These are phyloP conservation scores for Mycalesis mineus DNA, from an alignment of 2,888 invertebrate species.

Conservation along the genomic window DNA sequence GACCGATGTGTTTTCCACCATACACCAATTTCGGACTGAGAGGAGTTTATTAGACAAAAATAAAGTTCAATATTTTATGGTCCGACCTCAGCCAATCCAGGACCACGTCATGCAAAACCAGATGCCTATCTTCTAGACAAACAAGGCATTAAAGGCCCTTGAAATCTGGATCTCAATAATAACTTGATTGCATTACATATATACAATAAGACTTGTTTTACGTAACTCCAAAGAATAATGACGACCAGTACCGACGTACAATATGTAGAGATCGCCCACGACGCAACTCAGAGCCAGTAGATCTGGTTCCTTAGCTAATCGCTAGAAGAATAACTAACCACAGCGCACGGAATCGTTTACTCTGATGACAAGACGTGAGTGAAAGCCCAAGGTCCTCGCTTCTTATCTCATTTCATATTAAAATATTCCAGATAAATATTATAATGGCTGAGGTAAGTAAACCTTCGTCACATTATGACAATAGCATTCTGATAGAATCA, in stretches of 20 bases:
- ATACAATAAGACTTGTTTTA: neutral
- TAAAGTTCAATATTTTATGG: no score
- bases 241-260: slow-evolving; percentile 1
- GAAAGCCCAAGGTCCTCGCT: slow-evolving; percentile 53
- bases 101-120: no score
- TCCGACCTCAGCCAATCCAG: no score
- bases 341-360: slow-evolving; percentile 49
- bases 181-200: neutral
- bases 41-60: no score
- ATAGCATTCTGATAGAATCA: neutral
- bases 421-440: slow-evolving; percentile 48
- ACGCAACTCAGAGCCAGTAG: slow-evolving; percentile 4
- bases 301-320: slow-evolving; percentile 17
- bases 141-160: no score
- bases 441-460: slow-evolving; percentile 26
- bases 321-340: slow-evolving; percentile 36
- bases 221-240: neutral
- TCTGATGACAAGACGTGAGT: slow-evolving; percentile 64
- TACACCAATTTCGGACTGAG: no score
- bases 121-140: no score
- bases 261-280: slow-evolving; percentile 9
- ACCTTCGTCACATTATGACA: slow-evolving; percentile 18
- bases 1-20: no score
- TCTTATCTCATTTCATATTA: slow-evolving; percentile 49
- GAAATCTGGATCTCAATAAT: neutral